Conservation (phyloP, 2,797 vertebrate genomes). For the Galagoides demidoff region DNA sequence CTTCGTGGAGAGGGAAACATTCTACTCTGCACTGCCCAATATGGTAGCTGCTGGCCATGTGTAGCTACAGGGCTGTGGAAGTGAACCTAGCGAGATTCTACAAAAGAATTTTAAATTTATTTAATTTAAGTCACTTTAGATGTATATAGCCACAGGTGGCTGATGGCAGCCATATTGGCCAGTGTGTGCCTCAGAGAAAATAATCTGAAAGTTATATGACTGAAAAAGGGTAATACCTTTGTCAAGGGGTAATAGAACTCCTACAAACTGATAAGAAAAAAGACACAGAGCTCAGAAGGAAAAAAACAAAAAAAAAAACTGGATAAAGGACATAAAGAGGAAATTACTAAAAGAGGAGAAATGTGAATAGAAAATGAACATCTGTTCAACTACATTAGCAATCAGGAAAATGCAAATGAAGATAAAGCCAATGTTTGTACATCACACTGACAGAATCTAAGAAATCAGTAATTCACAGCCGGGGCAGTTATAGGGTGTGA, state of each 20-base stretch:
- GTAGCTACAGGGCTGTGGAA: background rate
- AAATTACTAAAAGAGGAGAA: background rate
- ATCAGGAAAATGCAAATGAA: background rate
- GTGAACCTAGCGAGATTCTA: background rate
- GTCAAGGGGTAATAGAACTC: background rate
- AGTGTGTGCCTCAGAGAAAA: background rate
- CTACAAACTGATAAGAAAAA: background rate
- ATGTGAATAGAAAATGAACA: background rate
- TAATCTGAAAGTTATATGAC: background rate
- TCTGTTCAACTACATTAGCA: background rate
- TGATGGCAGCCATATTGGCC: background rate
- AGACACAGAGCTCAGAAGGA: background rate
- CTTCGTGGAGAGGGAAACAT: fast-evolving
- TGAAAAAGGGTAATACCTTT: no score
- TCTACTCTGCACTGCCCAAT: fast-evolving
- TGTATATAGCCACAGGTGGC: background rate
- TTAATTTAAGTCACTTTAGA: background rate
- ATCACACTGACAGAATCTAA: no score
- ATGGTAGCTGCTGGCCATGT: fast-evolving
- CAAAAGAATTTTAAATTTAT: background rate
- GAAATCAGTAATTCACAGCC: background rate
- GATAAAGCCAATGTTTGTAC: background rate
- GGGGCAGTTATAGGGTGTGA: background rate
- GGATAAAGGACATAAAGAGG: background rate
- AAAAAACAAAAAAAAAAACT: background rate